Evolutionary conservation across 2,888 invertebrate species (phyloP).

Genomic region (Lepidonotus clava): DNA sequence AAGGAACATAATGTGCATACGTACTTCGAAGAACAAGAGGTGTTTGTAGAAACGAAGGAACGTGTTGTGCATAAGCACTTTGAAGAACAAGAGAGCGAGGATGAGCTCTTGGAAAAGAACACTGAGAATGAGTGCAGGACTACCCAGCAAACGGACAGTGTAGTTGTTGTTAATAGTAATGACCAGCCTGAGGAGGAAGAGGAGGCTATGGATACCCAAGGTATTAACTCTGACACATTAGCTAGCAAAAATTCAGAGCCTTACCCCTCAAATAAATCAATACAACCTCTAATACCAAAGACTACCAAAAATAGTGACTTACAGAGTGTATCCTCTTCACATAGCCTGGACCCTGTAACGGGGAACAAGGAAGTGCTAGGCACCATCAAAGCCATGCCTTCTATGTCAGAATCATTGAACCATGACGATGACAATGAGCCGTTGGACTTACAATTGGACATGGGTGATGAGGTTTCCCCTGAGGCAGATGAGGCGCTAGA

Average conservation of each 20-base stretch:
- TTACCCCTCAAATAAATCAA: no score
- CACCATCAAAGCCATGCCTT: neutral
- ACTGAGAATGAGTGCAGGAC: neutral
- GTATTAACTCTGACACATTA: no score
- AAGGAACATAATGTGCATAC: neutral
- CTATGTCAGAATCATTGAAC: neutral
- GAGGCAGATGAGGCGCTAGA: neutral
- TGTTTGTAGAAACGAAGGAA: neutral
- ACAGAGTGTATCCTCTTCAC: neutral
- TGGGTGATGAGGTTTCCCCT: neutral
- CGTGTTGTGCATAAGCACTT: neutral
- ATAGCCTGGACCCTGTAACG: no score
- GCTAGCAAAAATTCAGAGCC: no score
- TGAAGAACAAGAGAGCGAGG: neutral
- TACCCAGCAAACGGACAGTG: no score
- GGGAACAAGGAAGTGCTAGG: neutral
- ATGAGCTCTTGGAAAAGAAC: neutral
- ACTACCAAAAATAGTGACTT: neutral
- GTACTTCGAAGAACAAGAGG: conserved; percentile 24
- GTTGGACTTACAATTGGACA: neutral
- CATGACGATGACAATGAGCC: neutral
- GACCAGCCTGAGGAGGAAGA: neutral
- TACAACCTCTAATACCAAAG: neutral
- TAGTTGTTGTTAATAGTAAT: neutral
- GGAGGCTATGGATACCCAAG: conserved; percentile 13